Base-by-base conservation (phyloP, 2,113 vertebrate species). In the Megaleporinus macrocephalus region DNA sequence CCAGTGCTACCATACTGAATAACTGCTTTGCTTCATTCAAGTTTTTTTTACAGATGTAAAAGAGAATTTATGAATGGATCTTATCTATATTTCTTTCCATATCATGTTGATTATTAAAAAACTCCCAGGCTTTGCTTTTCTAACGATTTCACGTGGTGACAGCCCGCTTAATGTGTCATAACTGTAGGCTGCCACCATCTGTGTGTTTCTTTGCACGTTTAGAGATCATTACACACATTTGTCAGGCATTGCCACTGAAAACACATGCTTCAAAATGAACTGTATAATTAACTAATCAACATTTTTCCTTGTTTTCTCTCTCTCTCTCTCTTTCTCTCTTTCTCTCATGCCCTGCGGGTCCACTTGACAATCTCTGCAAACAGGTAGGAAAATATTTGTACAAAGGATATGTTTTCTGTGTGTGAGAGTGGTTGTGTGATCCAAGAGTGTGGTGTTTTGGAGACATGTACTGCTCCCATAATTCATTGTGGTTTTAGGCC, bases 361-460 rank as follows among this genome's bases (percentile, higher is more conserved):
- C 53, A 53, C 59, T 33, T 62, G 26, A 27, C 18, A 47, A 73
- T 69, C 36, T 81, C 44, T 72, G 66, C 59, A 69, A 86, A 83
- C 84, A 87, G 82, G 86, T 86, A 86, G n/a, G 79, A 87, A 85
- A 91, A 84, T 81, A 90, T 89, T 86, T 90, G 78, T 84, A 76
- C 86, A 85, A 78, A 87, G 22, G 44, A 29, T 26, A 20, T 30
- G 15, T 70, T 16, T 20, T 36, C 24, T 41, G 4, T 27, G 18
- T 59, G 30, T 62, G 62, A 57, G 41, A 68, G 53, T 81, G n/a
- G 6, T 30, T 20, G 70, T 72, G 36, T 57, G 10, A 10, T 73
- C 11, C 13, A 18, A 26, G 49, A 10, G 55, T 62, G 15, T 53
- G 18, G n/a, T 29, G 18, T 18, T 5, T 16, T 53, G 3, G 14